These are phyloP conservation scores for Bradysia coprophila DNA, from an alignment of 1,140 invertebrate species.

Conservation along the genomic window DNA sequence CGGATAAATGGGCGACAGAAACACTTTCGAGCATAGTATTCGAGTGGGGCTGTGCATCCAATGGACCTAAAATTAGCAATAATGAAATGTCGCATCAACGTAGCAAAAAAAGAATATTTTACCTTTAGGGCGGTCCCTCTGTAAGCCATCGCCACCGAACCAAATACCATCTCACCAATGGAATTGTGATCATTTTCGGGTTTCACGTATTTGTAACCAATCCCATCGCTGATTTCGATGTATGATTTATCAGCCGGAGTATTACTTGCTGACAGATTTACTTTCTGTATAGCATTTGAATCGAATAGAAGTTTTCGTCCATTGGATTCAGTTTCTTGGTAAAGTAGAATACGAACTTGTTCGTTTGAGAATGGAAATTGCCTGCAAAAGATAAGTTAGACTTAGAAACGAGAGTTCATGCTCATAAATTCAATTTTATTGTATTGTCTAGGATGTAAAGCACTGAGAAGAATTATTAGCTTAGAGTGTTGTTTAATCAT, in stretches of 20 bases:
- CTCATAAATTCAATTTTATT: too few relatives aligned
- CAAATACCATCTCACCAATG: conserved; percentile 79
- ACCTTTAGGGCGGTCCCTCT: conserved; percentile 61
- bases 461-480: too few relatives aligned
- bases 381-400: conserved; percentile 12
- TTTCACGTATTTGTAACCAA: conserved; percentile 15
- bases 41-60: conserved; percentile 48
- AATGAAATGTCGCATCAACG: background rate
- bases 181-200: conserved; percentile 36
- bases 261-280: conserved; percentile 8
- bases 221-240: conserved; percentile 20
- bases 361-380: conserved; percentile 34
- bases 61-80: conserved; percentile 28
- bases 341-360: conserved; percentile 59
- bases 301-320: conserved; percentile 70
- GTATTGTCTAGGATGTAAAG: too few relatives aligned
- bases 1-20: conserved; percentile 17
- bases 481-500: too few relatives aligned
- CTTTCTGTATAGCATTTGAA: conserved; percentile 48
- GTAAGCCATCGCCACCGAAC: conserved; percentile 70
- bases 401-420: background rate
- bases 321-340: conserved; percentile 65
- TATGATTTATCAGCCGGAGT: conserved; percentile 8
- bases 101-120: too few relatives aligned
- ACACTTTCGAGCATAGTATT: conserved; percentile 54